Evolutionary conservation across 2,113 vertebrate genomes (phyloP), one percentile per base, ranked within the genome.

Genomic region (Prolemur simus): DNA sequence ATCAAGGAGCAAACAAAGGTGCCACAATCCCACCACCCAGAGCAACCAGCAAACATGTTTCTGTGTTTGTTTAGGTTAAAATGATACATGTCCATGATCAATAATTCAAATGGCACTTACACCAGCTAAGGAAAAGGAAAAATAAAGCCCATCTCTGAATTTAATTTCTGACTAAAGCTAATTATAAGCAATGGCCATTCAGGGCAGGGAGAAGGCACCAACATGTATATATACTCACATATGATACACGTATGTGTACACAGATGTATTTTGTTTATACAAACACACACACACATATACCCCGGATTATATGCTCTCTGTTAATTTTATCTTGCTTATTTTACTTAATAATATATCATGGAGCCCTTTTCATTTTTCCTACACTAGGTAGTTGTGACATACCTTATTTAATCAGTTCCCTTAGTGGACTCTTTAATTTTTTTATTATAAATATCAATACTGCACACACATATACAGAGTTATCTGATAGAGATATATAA

Each of bases 201-300:
- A 6, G 2, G 42, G 17, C 1, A 2, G 8, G 39, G 9, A 11
- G 3, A 47, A 14, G 54, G 47, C 13, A 32, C 2, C 8, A 34
- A 18, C 9, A 37, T 27, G 3, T 37, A 1, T 37, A 42, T 29
- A 25, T 32, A 11, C 20, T 32, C 9, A 20, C 14, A 12, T 12
- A 13, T 1, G 0, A 69, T 15, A 12, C 2, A 0, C 32, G 1
- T 2, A 23, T 74, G 6, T 47, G 21, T 21, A 2, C 45, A 11
- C 17, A 39, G 11, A 29, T 68, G 18, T 14, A 21, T 74, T 58
- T 69, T 68, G 25, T 77, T 82, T 94, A 23, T 58, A 84, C 37
- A 68, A 11, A 66, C 34, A 8, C 17, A 20, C 47, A 47, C 47
- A 47, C 17, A 54, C 5, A 54, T 17, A 54, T 6, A 39, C 2